Evolutionary conservation across 2,113 vertebrate species (phyloP).

Genomic region (Psittacula cyanocephala): DNA sequence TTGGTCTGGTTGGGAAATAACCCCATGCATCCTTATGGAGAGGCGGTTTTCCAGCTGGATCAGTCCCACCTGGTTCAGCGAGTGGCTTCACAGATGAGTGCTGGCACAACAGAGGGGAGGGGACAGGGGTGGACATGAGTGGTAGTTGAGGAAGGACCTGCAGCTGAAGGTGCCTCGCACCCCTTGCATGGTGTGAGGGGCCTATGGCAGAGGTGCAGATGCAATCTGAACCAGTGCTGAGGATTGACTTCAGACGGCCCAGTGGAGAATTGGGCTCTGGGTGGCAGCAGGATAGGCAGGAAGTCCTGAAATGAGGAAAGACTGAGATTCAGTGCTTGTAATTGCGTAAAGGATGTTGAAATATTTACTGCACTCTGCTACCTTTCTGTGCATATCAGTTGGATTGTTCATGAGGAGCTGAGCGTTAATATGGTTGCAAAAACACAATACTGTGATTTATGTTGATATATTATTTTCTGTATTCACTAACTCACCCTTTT

Average conservation of each 20-base stretch:
- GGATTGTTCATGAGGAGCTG: not conserved
- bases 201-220: fast-evolving
- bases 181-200: fast-evolving
- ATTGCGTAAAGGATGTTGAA: not conserved
- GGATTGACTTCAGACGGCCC: not conserved
- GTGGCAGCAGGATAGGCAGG: fast-evolving
- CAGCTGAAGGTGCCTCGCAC: fast-evolving
- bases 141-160: not conserved
- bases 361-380: not conserved
- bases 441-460: not conserved
- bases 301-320: not conserved
- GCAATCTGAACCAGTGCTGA: not conserved
- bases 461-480: not conserved
- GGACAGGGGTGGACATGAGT: not conserved
- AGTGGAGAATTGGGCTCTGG: not conserved
- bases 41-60: not conserved
- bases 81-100: fast-evolving
- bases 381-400: not conserved
- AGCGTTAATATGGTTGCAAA: not conserved
- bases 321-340: not conserved
- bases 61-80: fast-evolving
- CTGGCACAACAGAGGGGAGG: not conserved
- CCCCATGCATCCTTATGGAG: not conserved
- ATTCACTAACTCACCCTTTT: not conserved
- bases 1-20: fast-evolving